Conservation (phyloP, 2,797 vertebrate genomes). For the Amphiprion clarkii region DNA sequence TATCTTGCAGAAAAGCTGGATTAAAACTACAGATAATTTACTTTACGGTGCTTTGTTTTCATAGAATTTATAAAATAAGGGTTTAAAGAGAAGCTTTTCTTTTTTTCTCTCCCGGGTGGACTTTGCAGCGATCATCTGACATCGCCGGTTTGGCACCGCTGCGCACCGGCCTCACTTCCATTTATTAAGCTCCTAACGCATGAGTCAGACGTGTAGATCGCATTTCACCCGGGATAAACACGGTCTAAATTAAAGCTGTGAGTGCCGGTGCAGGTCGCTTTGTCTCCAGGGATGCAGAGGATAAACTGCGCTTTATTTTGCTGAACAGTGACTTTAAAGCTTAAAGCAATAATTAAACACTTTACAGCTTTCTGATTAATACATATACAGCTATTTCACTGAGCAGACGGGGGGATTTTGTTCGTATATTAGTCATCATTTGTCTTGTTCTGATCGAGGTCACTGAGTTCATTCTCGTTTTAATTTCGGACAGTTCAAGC, state of each 20-base stretch:
- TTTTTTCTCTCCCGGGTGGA: fast-evolving
- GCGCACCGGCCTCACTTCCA: slow-evolving; percentile 30
- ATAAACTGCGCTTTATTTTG: background rate
- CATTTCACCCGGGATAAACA: background rate
- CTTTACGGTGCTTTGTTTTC: background rate
- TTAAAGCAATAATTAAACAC: too few relatives aligned
- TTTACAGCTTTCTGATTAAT: too few relatives aligned
- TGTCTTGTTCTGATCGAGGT: slow-evolving; percentile 16
- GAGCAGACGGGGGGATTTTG: background rate
- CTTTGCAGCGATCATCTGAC: slow-evolving; percentile 7
- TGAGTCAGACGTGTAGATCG: background rate
- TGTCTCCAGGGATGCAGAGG: background rate
- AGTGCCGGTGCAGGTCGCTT: background rate
- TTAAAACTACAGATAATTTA: fast-evolving
- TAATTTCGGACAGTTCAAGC: background rate
- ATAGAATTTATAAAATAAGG: background rate
- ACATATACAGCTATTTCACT: background rate
- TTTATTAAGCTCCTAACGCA: background rate
- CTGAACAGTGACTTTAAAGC: background rate
- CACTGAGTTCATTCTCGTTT: slow-evolving; percentile 6
- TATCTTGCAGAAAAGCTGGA: background rate
- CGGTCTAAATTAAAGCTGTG: background rate
- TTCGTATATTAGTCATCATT: background rate
- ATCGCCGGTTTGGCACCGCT: slow-evolving; percentile 15
- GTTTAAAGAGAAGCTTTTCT: background rate